phyloP scores from a whole-genome alignment of 2,888 invertebrate genomes.

The Vesta saturnalis region DNA sequence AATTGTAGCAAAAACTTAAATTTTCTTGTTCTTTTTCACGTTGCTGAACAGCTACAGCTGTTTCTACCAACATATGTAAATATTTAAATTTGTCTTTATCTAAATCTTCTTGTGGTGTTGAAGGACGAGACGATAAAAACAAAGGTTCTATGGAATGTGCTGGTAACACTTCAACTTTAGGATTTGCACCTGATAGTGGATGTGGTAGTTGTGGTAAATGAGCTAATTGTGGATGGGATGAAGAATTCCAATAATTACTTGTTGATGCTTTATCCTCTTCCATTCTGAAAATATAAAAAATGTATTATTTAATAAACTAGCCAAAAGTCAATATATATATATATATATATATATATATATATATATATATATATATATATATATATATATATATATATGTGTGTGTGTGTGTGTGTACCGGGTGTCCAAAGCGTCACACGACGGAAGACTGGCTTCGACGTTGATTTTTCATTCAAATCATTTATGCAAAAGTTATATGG shows the following conservation, averaged over 20 bases:
- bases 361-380: too few relatives aligned
- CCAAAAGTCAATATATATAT: too few relatives aligned
- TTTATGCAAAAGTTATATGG: too few relatives aligned
- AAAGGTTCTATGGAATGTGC: conserved; percentile 58
- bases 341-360: too few relatives aligned
- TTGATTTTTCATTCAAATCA: too few relatives aligned
- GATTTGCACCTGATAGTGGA: conserved; percentile 57
- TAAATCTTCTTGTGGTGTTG: conserved; percentile 45
- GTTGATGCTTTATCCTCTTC: too few relatives aligned
- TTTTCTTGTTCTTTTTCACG: conserved; percentile 73
- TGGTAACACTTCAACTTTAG: conserved; percentile 66
- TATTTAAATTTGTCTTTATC: conserved; percentile 84
- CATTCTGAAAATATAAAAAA: too few relatives aligned
- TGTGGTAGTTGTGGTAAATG: conserved; percentile 69
- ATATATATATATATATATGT: too few relatives aligned
- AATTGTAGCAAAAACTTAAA: conserved; percentile 15
- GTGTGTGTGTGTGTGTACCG: too few relatives aligned
- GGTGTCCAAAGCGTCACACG: too few relatives aligned
- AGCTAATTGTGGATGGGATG: conserved; percentile 68
- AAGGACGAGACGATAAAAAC: conserved; percentile 46
- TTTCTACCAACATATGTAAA: conserved; percentile 86
- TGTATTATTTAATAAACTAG: too few relatives aligned
- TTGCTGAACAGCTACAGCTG: conserved; percentile 84
- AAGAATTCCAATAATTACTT: conserved; percentile 64
- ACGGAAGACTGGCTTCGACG: too few relatives aligned